A percentile compares a stretch with the other conserved stretches of the same genome.
phyloP scores from a whole-genome alignment of 2,797 vertebrate genomes.

The Chiroxiphia lanceolata region DNA sequence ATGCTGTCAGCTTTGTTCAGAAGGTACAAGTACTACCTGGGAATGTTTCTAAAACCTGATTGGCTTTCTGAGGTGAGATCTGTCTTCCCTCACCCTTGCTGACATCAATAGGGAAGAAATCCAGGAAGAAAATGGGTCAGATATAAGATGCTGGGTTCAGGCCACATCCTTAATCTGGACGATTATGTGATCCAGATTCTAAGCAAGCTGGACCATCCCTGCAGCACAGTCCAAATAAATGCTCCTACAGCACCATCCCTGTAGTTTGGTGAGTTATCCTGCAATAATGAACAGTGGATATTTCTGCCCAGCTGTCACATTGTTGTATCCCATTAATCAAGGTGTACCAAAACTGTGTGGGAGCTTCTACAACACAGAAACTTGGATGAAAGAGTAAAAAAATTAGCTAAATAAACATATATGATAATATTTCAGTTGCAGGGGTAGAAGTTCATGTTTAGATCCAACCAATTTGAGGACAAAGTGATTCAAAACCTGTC shows the following conservation, averaged over 20 bases:
- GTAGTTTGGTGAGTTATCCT: neutral
- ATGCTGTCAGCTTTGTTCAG: neutral
- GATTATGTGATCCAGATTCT: neutral
- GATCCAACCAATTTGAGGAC: neutral
- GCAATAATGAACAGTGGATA: neutral
- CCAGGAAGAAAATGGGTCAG: neutral
- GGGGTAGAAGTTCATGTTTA: neutral
- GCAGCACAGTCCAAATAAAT: neutral
- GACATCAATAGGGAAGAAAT: neutral
- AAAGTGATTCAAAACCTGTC: neutral
- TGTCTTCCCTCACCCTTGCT: neutral
- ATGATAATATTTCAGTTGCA: neutral
- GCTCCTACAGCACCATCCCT: neutral
- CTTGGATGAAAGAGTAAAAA: neutral
- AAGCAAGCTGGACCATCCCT: neutral
- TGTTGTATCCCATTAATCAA: neutral
- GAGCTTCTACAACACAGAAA: neutral
- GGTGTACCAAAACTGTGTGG: neutral
- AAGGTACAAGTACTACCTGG: neutral
- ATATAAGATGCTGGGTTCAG: neutral
- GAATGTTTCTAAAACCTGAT: neutral
- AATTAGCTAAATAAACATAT: neutral
- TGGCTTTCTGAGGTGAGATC: neutral
- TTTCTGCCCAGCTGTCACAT: neutral
- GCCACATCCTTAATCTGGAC: neutral